Evolutionary conservation across 2,797 vertebrate genomes (phyloP).

Genomic region (Neomorphus geoffroyi): DNA sequence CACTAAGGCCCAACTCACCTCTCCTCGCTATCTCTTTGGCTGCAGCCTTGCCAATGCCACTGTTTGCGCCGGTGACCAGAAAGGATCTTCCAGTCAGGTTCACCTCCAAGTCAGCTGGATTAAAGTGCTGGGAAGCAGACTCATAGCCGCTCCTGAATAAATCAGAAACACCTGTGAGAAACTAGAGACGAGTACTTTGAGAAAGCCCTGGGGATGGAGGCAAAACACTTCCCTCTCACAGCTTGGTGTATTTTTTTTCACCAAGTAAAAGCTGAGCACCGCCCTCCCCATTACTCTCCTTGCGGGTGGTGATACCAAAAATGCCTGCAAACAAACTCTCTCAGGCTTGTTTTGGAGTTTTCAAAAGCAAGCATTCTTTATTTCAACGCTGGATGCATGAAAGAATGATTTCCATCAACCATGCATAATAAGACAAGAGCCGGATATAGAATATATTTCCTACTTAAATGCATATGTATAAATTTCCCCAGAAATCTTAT

Average conservation of each 20-base stretch:
- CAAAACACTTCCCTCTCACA: neutral
- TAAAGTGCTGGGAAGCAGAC: conserved; percentile 79
- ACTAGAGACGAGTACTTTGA: fast-evolving
- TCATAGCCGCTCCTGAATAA: conserved; percentile 80
- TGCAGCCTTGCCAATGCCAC: conserved; percentile 83
- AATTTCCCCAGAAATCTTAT: no score
- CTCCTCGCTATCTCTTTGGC: conserved; percentile 80
- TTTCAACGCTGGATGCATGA: no score
- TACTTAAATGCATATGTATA: no score
- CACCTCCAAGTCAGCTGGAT: conserved; percentile 78
- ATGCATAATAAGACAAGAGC: no score
- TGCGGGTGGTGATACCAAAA: no score
- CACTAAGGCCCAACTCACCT: conserved; percentile 55
- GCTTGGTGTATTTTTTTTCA: neutral
- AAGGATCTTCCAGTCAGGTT: conserved; percentile 79
- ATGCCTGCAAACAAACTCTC: no score
- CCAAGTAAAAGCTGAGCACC: neutral
- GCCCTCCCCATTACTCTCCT: neutral
- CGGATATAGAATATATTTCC: no score
- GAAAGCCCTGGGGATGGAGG: fast-evolving
- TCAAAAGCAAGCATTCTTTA: no score
- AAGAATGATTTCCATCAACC: no score
- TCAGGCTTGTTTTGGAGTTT: no score
- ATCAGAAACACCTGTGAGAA: neutral
- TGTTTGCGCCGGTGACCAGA: conserved; percentile 83